phyloP scores from a whole-genome alignment of 1,140 invertebrate genomes.

The Drosophila pectinifera region DNA sequence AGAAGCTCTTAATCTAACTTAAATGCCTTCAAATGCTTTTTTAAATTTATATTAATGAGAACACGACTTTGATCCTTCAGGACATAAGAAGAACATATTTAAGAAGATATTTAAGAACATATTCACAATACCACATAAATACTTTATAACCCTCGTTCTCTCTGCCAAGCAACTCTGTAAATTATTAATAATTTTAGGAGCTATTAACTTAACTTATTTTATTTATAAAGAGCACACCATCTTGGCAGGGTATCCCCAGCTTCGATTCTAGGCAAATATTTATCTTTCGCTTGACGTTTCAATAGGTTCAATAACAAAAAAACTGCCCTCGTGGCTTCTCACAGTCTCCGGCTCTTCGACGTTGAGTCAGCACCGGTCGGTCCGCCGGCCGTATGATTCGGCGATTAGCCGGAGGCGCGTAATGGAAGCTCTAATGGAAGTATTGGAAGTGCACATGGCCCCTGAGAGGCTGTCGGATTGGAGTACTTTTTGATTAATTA shows the following conservation, averaged over 20 bases:
- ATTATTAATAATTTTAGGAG: not conserved
- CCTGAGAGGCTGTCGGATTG: constrained; percentile 48
- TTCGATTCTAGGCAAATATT: constrained; percentile 1
- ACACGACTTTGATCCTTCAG: no score
- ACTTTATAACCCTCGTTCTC: not conserved
- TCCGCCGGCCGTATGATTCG: constrained; percentile 31
- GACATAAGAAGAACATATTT: no score
- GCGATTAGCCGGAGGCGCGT: constrained; percentile 64
- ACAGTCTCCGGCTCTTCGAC: constrained; percentile 17
- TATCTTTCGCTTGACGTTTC: constrained; percentile 17
- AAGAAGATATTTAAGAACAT: no score
- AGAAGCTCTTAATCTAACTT: not conserved
- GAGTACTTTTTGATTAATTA: constrained; percentile 73
- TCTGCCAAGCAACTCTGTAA: not conserved
- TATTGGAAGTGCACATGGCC: constrained; percentile 54
- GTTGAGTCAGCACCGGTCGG: constrained; percentile 29
- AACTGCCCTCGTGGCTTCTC: constrained; percentile 33
- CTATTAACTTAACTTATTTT: accelerated
- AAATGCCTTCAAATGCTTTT: not conserved
- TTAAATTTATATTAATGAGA: not conserved
- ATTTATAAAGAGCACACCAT: no score
- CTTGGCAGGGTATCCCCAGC: constrained; percentile 6
- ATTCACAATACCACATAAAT: no score
- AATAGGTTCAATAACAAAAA: constrained; percentile 12
- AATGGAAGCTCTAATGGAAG: constrained; percentile 65